These are phyloP conservation scores for Agapornis canus DNA, from an alignment of 2,797 vertebrate genomes.

Conservation along the genomic window DNA sequence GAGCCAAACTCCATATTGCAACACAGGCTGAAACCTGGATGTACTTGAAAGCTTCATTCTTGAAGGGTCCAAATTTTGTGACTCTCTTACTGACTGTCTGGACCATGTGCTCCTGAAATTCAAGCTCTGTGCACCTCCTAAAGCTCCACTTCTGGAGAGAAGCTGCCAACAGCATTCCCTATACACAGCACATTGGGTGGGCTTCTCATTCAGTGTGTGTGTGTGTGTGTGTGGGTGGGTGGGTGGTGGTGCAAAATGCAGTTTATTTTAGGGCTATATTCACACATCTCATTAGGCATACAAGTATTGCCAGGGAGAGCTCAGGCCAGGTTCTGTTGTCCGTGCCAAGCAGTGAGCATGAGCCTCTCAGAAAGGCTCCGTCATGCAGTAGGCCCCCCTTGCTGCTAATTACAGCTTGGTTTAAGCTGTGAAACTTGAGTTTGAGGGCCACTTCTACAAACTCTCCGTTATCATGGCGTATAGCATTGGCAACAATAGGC, in stretches of 20 bases:
- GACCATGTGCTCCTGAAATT: neutral
- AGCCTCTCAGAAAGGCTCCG: neutral
- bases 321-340: neutral
- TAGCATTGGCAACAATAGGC: neutral
- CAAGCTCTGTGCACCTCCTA: neutral
- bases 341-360: rapidly evolving
- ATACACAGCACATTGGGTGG: neutral
- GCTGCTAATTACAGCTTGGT: neutral
- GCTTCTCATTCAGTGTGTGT: neutral
- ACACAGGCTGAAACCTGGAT: neutral
- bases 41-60: neutral
- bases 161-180: neutral
- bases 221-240: neutral
- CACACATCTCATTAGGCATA: neutral
- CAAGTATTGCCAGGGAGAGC: neutral
- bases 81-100: neutral
- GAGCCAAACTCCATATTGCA: neutral
- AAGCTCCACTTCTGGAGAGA: neutral
- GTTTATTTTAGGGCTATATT: neutral
- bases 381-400: neutral
- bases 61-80: neutral
- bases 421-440: neutral
- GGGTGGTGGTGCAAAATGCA: neutral
- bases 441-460: neutral
- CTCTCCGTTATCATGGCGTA: neutral